Base-by-base conservation (phyloP, 1,140 invertebrate species). In the Tetramorium simillimum region DNA sequence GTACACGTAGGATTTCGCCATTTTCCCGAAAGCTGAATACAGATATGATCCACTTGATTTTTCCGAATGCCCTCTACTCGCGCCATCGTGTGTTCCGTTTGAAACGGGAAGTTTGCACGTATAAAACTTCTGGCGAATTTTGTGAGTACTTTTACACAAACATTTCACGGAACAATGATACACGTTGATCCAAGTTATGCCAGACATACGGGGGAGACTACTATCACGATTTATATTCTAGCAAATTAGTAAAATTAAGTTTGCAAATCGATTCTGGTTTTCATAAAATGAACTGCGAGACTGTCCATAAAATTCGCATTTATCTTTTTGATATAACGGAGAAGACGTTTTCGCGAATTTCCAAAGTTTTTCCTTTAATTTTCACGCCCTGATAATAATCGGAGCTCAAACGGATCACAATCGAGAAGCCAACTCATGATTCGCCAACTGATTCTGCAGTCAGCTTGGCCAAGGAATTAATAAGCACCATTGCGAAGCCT, bases 11-110 rank as follows among this genome's bases (percentile, higher is more conserved):
- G 69, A 75, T 75, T 84, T 84, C 37, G 37, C 69, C 51, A n/a
- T 82, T 82, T 60, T 2, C 40, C 69, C 28, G 24, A 49, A 84
- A n/a, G 18, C 37, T 56, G 40, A 40, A 84, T 53, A 56, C 69
- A 84, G 46, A 75, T 84, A 84, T 84, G 56, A 84, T 84, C 69
- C 69, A 84, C 69, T 84, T 84, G 69, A 75, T 84, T 84, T 75
- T 84, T 73, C 14, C 53, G 53, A n/a, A 37, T 40, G 43, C n/a
- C 1, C 2, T 9, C 53, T 37, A 21, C 56, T 73, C 40, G 67
- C 16, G n/a, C 18, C 33, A 1, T 37, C 28, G 69, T 12, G 21
- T 75, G 46, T 46, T 73, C 46, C n/a, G 18, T 84, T 43, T 7
- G n/a, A 84, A 84, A 49, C 60, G 33, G 33, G 33, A 33, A 33